Conservation (phyloP, 2,113 vertebrate genomes). For the Mus spicilegus region DNA sequence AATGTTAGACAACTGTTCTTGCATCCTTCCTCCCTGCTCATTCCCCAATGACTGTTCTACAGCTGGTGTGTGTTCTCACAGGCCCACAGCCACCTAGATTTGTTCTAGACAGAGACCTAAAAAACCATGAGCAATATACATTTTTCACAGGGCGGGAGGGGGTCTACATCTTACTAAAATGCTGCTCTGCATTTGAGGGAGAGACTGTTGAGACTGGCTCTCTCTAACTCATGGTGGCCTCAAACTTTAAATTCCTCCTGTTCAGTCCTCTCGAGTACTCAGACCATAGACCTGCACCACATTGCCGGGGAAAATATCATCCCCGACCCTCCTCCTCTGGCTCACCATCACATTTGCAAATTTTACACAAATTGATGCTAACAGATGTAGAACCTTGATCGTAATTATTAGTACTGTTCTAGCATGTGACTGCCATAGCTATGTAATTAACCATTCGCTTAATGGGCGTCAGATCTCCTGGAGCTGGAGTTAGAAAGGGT, state of each 20-base stretch:
- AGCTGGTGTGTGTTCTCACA: not conserved
- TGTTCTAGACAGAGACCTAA: not conserved
- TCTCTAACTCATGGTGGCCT: not conserved
- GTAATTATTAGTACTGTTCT: not conserved
- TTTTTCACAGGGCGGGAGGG: not conserved
- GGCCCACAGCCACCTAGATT: not conserved
- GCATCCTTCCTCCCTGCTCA: not conserved
- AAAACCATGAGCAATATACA: not conserved
- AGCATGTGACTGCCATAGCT: not conserved
- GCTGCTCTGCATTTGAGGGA: not conserved
- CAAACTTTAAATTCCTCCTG: too few relatives aligned
- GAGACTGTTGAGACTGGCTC: not conserved
- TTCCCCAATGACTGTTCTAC: not conserved
- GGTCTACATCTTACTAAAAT: not conserved
- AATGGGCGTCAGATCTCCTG: not conserved
- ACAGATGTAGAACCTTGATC: not conserved
- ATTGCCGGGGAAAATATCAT: not conserved
- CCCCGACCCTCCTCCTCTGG: not conserved
- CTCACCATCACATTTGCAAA: not conserved
- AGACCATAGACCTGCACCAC: not conserved
- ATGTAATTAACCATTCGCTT: not conserved
- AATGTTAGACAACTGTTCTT: not conserved
- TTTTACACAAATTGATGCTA: not conserved
- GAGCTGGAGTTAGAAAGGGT: not conserved
- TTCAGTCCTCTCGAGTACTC: not conserved